Percentiles rank a stretch among this genome's conserved stretches.
These are phyloP conservation scores for Eulemur rufifrons DNA, from an alignment of 2,113 vertebrate species.

Conservation along the genomic window DNA sequence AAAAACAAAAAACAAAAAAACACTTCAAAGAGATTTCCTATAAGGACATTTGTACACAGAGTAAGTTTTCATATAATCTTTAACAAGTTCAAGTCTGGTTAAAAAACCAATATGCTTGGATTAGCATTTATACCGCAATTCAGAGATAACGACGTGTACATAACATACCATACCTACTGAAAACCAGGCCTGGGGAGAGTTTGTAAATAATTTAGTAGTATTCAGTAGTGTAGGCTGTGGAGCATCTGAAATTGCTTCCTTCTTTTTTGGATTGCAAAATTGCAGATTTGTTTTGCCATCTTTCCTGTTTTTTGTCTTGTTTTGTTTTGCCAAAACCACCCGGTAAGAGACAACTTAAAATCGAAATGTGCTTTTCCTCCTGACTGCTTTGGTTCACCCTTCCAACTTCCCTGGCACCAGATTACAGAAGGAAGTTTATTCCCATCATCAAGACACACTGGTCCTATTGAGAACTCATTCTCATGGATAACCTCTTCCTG, in stretches of 20 bases:
- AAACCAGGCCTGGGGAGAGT: neutral
- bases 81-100: conserved; percentile 32
- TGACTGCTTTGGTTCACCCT: neutral
- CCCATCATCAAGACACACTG: neutral
- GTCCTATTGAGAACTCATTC: neutral
- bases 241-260: conserved; percentile 34
- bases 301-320: neutral
- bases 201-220: conserved; percentile 29
- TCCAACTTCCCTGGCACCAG: neutral
- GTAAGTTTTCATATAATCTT: neutral
- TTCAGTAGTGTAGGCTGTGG: neutral
- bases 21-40: neutral
- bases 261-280: neutral
- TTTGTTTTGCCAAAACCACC: neutral
- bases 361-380: neutral
- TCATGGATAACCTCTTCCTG: neutral
- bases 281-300: conserved; percentile 17
- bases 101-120: conserved; percentile 36
- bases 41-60: neutral
- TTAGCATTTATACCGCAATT: conserved; percentile 34
- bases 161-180: neutral
- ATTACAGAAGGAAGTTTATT: neutral
- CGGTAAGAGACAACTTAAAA: conserved; percentile 9
- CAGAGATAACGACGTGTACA: neutral
- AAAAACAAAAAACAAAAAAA: neutral